Percentiles rank a stretch among this genome's conserved stretches.
Evolutionary conservation across 2,888 invertebrate species (phyloP).

Genomic region (Parnassius mnemosyne): DNA sequence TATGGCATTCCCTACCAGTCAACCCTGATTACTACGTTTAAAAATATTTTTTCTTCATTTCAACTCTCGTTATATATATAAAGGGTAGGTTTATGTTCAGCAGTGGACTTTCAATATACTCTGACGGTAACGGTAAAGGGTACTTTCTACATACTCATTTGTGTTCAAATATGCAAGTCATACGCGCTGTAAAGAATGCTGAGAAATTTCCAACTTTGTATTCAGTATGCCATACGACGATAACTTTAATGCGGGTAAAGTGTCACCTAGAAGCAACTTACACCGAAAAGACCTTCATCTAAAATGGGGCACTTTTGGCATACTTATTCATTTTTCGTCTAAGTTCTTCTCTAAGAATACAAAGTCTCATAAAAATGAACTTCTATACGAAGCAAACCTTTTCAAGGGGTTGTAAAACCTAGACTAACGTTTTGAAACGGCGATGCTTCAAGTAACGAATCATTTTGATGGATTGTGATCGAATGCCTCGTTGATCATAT

Average conservation of each 20-base stretch:
- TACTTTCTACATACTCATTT: no score
- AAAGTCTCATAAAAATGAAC: constrained; percentile 62
- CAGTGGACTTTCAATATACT: no score
- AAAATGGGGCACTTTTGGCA: constrained; percentile 57
- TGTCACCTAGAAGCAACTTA: constrained; percentile 78
- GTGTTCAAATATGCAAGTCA: no score
- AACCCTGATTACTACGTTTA: no score
- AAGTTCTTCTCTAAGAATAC: constrained; percentile 31
- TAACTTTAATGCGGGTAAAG: constrained; percentile 79
- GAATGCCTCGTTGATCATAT: constrained; percentile 70
- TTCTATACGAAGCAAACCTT: constrained; percentile 57
- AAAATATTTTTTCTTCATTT: no score
- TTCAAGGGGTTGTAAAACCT: constrained; percentile 53
- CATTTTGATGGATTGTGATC: constrained; percentile 73
- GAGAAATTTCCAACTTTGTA: constrained; percentile 66
- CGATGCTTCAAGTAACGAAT: constrained; percentile 32
- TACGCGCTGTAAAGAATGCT: background rate
- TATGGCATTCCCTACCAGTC: no score
- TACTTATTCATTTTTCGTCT: constrained; percentile 51
- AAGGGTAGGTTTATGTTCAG: no score
- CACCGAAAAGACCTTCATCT: constrained; percentile 74
- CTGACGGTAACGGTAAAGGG: no score
- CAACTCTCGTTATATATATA: no score
- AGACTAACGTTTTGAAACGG: constrained; percentile 44
- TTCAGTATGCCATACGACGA: constrained; percentile 77